Evolutionary conservation across 2,888 invertebrate species (phyloP).

Genomic region (Gymnocheta viridis): DNA sequence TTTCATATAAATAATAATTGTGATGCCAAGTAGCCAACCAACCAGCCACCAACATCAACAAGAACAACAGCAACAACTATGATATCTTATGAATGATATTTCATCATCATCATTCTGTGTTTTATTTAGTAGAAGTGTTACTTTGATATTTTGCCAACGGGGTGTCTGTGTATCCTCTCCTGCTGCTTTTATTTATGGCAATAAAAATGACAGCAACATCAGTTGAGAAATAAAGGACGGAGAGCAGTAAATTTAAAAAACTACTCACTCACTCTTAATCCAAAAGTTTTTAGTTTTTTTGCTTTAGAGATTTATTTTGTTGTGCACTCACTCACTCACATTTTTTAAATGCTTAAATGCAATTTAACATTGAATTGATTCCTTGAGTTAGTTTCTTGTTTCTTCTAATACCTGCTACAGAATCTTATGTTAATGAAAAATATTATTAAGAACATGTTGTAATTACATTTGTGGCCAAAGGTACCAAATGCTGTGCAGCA

Average conservation of each 20-base stretch:
- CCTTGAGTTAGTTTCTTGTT: too few species aligned
- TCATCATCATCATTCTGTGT: slow-evolving; percentile 61
- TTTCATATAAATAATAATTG: not conserved
- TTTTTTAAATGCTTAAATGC: too few species aligned
- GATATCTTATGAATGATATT: slow-evolving; percentile 59
- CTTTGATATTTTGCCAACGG: slow-evolving; percentile 54
- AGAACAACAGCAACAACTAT: slow-evolving; percentile 15
- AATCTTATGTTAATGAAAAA: too few species aligned
- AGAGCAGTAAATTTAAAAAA: not conserved
- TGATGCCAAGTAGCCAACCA: slow-evolving; percentile 21
- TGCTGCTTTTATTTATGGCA: slow-evolving; percentile 39
- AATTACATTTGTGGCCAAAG: too few species aligned
- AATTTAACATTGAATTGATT: too few species aligned
- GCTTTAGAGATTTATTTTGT: too few species aligned
- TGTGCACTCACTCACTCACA: too few species aligned
- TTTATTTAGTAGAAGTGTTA: slow-evolving; percentile 64
- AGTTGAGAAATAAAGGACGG: not conserved
- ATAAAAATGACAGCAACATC: not conserved
- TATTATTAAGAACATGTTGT: too few species aligned
- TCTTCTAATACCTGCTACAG: too few species aligned
- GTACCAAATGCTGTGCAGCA: too few species aligned
- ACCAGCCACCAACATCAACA: not conserved
- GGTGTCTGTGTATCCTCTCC: slow-evolving; percentile 10
- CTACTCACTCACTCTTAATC: too few species aligned
- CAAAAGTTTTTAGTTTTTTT: too few species aligned